Percentiles rank a stretch among this genome's conserved stretches.
phyloP scores from a whole-genome alignment of 2,113 vertebrate genomes.

The Urocitellus parryii region DNA sequence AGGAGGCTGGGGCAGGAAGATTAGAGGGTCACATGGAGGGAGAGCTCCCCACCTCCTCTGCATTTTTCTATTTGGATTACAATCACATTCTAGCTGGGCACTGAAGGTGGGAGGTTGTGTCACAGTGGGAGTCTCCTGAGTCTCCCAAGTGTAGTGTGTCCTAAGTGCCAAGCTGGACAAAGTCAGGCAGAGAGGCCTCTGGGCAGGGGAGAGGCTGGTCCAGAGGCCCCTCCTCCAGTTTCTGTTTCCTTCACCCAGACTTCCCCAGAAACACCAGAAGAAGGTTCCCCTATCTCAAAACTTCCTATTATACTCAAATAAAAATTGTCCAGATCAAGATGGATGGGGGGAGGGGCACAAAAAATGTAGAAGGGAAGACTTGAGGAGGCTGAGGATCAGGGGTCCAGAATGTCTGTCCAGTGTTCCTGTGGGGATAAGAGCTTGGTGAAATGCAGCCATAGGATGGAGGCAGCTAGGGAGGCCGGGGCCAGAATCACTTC shows the following conservation, averaged over 20 bases:
- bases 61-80: not conserved
- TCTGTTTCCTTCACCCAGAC: not conserved
- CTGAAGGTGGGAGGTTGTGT: not conserved
- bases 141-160: too few relatives aligned
- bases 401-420: slow-evolving; percentile 31
- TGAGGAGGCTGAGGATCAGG: not conserved
- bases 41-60: not conserved
- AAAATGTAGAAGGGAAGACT: not conserved
- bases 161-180: not conserved
- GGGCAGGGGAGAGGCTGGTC: not conserved
- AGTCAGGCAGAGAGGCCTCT: not conserved
- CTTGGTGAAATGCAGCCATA: not conserved
- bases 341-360: too few relatives aligned
- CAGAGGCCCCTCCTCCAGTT: not conserved
- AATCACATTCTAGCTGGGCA: not conserved
- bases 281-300: not conserved
- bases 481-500: not conserved
- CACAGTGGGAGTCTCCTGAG: not conserved
- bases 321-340: not conserved
- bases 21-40: not conserved
- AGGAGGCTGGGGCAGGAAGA: not conserved
- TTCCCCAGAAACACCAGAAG: not conserved
- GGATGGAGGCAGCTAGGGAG: not conserved
- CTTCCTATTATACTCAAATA: slow-evolving; percentile 63
- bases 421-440: slow-evolving; percentile 60